A percentile compares a stretch with the other conserved stretches of the same genome.
These are phyloP conservation scores for Ageneiosus marmoratus DNA, from an alignment of 2,113 vertebrate species.

Conservation along the genomic window DNA sequence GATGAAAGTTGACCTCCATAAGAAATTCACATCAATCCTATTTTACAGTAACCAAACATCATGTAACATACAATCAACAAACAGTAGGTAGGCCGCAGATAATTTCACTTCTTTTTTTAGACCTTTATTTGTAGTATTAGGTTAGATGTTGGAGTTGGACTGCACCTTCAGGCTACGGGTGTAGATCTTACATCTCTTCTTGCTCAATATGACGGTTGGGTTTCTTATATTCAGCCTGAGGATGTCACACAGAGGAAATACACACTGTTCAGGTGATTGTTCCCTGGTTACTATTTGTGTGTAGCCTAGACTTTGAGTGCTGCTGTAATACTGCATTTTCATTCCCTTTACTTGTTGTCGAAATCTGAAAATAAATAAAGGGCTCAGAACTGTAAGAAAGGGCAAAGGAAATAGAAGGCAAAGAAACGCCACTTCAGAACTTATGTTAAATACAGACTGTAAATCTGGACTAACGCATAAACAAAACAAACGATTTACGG, in stretches of 20 bases:
- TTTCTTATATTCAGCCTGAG: constrained; percentile 6
- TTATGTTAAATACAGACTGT: not conserved
- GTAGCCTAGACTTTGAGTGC: constrained; percentile 2
- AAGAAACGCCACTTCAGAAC: not conserved
- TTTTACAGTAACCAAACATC: not conserved
- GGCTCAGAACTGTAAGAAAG: constrained; percentile 1
- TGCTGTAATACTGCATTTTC: not conserved
- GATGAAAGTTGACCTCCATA: not conserved
- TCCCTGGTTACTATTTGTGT: not conserved
- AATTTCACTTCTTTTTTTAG: not conserved
- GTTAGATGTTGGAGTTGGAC: not conserved
- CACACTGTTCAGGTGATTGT: not conserved
- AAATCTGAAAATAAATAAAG: constrained; percentile 18
- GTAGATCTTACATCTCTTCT: not conserved
- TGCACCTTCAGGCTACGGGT: not conserved
- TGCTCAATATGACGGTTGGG: not conserved
- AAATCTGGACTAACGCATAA: not conserved
- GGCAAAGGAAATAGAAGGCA: not conserved
- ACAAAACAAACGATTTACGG: not conserved
- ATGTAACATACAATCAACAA: not conserved
- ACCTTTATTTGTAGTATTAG: not conserved
- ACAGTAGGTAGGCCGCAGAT: not conserved
- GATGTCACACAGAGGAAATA: not conserved
- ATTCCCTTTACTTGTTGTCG: not conserved
- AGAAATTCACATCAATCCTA: not conserved